Conservation (phyloP, 2,888 invertebrate species). For the Merodon equestris region DNA sequence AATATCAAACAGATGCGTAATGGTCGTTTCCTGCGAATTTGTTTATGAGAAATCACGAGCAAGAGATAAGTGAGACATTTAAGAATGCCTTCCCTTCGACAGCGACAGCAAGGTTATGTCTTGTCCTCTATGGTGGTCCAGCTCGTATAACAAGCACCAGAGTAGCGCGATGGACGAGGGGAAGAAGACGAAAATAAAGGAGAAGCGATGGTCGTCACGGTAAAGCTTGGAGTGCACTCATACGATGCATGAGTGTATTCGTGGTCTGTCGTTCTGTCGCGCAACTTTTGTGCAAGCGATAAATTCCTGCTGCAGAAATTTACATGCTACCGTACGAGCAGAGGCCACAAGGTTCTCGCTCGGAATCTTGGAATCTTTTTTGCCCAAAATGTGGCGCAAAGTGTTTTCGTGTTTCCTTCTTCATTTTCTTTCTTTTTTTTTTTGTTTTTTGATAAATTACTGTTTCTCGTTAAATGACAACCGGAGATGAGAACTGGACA, state of each 20-base stretch:
- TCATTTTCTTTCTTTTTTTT: constrained; percentile 31
- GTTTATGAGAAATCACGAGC: constrained; percentile 59
- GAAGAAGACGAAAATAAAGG: neutral
- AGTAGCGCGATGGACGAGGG: neutral
- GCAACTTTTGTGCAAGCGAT: constrained; percentile 52
- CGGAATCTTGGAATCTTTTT: constrained; percentile 5
- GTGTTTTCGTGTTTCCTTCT: constrained; percentile 27
- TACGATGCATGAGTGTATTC: neutral
- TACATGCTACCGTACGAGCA: constrained; percentile 62
- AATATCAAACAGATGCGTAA: constrained; percentile 41
- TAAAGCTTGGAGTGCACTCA: constrained; percentile 3
- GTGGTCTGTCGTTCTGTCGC: constrained; percentile 40
- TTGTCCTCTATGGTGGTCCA: constrained; percentile 62
- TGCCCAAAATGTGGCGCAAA: constrained; percentile 37
- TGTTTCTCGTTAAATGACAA: constrained; percentile 54
- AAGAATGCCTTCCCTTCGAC: constrained; percentile 54
- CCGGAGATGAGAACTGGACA: constrained; percentile 22
- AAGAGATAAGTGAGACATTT: constrained; percentile 66
- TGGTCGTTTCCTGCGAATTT: constrained; percentile 46
- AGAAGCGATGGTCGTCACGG: constrained; percentile 8
- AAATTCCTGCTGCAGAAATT: constrained; percentile 61
- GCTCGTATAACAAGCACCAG: constrained; percentile 1
- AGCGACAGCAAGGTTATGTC: constrained; percentile 50
- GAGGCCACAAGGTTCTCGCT: constrained; percentile 12
- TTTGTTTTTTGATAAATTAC: constrained; percentile 58